phyloP scores from a whole-genome alignment of 2,797 vertebrate genomes.

The Schizothorax lantsangensis region DNA sequence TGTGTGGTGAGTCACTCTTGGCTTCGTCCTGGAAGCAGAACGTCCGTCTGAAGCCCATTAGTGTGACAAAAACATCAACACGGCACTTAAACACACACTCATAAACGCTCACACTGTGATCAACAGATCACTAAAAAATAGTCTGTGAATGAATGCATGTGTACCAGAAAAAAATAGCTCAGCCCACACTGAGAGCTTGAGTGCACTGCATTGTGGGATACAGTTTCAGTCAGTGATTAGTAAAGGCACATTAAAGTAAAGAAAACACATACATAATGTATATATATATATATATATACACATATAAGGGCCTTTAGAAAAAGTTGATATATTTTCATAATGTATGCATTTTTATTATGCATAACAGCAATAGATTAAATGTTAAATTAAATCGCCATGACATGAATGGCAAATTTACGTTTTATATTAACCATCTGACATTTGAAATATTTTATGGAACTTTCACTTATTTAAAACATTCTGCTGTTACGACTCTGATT shows the following conservation, averaged over 20 bases:
- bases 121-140: not conserved
- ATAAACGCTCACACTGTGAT: not conserved
- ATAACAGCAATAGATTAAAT: no score
- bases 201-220: not conserved
- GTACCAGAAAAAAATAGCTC: not conserved
- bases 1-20: slow-evolving; percentile 46
- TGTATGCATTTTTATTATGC: not conserved
- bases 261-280: not conserved
- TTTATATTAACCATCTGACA: not conserved
- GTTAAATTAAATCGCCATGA: no score
- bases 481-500: not conserved
- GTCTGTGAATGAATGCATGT: not conserved
- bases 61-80: slow-evolving; percentile 7
- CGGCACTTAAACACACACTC: not conserved
- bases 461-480: not conserved
- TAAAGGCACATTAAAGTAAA: not conserved
- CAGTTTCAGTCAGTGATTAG: not conserved
- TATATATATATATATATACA: not conserved
- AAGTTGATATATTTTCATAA: not conserved
- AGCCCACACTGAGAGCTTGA: not conserved
- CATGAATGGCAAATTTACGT: not conserved
- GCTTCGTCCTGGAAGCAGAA: slow-evolving; percentile 50
- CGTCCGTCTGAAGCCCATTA: slow-evolving; percentile 30
- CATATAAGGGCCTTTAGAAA: no score
- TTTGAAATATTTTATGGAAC: not conserved